Percentiles rank a stretch among this genome's conserved stretches.
phyloP scores from a whole-genome alignment of 2,888 invertebrate genomes.

The Hypolimnas misippus region DNA sequence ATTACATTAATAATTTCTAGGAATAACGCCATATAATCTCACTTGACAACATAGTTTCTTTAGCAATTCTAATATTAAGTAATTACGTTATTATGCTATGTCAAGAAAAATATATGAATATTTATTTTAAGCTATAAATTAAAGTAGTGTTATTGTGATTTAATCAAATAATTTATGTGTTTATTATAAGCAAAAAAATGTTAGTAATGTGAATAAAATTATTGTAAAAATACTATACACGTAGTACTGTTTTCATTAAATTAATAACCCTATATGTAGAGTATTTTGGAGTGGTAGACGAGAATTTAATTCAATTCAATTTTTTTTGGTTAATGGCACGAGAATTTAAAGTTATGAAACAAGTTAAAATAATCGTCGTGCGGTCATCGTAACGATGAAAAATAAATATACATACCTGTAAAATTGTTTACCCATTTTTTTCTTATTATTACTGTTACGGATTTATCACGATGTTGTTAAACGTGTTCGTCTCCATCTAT shows the following conservation, averaged over 20 bases:
- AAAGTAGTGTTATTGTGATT: neutral
- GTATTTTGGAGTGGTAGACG: too few species aligned
- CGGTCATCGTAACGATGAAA: too few species aligned
- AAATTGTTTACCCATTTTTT: too few species aligned
- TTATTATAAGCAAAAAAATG: neutral
- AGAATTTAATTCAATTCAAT: too few species aligned
- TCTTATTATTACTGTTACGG: too few species aligned
- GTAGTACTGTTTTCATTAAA: too few species aligned
- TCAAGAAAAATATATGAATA: neutral
- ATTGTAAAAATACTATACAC: too few species aligned
- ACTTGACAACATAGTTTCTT: conserved; percentile 2
- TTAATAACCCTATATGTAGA: too few species aligned
- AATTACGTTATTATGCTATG: neutral
- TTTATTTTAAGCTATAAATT: neutral
- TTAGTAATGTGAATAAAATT: too few species aligned
- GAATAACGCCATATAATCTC: neutral
- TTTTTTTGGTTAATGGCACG: too few species aligned
- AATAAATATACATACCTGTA: neutral
- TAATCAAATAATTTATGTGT: neutral
- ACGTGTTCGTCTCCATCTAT: neutral
- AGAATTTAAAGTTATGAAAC: too few species aligned
- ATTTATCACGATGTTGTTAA: neutral
- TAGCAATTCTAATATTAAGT: neutral
- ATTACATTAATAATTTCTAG: neutral
- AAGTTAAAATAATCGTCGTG: too few species aligned